These are phyloP conservation scores for Panzeria rudis DNA, from an alignment of 2,888 invertebrate genomes.

Conservation along the genomic window DNA sequence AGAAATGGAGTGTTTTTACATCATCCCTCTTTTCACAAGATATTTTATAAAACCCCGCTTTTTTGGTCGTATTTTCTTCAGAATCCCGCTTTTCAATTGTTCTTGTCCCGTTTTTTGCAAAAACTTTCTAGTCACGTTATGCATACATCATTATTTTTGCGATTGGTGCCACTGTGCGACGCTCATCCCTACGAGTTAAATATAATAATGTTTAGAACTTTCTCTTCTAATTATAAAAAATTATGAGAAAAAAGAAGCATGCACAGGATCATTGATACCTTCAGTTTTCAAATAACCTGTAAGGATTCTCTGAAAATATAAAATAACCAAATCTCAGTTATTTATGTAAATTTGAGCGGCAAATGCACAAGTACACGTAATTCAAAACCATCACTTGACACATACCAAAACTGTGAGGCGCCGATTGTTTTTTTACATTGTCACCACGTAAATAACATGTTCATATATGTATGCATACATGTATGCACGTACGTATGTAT, in stretches of 20 bases:
- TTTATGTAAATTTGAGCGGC: conserved; percentile 25
- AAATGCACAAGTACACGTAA: conserved; percentile 46
- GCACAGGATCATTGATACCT: neutral
- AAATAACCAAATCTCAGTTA: conserved; percentile 60
- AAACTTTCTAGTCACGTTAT: no score
- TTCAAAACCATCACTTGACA: conserved; percentile 65
- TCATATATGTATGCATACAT: neutral
- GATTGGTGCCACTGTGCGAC: no score
- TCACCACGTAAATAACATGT: conserved; percentile 4
- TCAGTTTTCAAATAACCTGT: conserved; percentile 15
- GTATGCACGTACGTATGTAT: neutral
- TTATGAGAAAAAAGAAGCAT: neutral
- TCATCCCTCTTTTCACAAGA: no score
- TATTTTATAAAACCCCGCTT: no score
- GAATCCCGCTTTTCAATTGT: no score
- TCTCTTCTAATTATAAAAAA: neutral
- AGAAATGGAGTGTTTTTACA: no score
- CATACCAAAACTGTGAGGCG: conserved; percentile 69
- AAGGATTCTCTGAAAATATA: conserved; percentile 49
- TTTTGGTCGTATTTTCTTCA: no score
- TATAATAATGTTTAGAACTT: neutral
- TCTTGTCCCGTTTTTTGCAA: no score
- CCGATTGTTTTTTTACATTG: conserved; percentile 50
- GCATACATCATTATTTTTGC: no score
- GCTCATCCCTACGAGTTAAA: neutral